Percentiles rank a stretch among this genome's conserved stretches.
Conservation (phyloP, 2,113 vertebrate genomes). For the Numenius arquata region DNA sequence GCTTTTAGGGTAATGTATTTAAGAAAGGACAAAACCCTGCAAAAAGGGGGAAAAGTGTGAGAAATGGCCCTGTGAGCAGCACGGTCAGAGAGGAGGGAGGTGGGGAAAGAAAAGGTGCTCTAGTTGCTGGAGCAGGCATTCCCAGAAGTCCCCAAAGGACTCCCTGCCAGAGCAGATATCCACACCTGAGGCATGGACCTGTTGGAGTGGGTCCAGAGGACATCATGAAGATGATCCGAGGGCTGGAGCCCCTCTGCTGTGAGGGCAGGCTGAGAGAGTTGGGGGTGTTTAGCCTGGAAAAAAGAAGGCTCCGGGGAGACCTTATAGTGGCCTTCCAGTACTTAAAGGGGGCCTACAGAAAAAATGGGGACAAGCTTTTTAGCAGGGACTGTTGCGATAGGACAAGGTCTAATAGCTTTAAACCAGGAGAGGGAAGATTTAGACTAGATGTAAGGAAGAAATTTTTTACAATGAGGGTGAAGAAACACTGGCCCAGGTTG, state of each 20-base stretch:
- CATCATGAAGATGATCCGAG: not conserved
- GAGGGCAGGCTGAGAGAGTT: not conserved
- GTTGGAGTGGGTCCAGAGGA: not conserved
- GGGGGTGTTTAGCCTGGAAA: not conserved
- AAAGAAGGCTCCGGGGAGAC: not conserved
- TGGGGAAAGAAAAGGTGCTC: fast-evolving
- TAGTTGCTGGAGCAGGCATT: not conserved
- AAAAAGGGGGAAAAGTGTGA: fast-evolving
- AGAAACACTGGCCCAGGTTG: not conserved
- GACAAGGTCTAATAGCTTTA: not conserved
- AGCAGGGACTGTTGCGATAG: not conserved
- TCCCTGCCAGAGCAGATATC: not conserved
- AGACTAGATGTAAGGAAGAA: not conserved
- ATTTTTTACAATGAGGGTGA: not conserved
- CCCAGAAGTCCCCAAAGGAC: too few species aligned
- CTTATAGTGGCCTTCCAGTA: not conserved
- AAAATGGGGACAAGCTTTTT: not conserved
- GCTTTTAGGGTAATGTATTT: not conserved
- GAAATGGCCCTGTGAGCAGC: not conserved
- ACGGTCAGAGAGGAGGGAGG: fast-evolving
- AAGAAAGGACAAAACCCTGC: not conserved
- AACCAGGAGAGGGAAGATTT: not conserved
- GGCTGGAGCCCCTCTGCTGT: not conserved
- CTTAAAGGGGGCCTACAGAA: not conserved
- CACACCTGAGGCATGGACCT: not conserved